These are phyloP conservation scores for Cotesia congregata DNA, from an alignment of 2,888 invertebrate genomes.

Conservation along the genomic window DNA sequence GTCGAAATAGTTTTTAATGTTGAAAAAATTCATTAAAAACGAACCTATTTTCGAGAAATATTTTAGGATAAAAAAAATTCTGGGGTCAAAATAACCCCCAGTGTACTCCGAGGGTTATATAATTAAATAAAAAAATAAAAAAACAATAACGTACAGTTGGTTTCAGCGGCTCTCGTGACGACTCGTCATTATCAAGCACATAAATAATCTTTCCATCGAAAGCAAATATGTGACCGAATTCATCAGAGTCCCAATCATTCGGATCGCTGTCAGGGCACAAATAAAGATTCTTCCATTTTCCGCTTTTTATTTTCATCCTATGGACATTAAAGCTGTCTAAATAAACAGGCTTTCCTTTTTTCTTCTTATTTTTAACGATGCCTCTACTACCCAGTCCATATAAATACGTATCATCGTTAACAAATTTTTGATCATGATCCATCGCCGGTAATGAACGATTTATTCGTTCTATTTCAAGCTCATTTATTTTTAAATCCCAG, in stretches of 20 bases:
- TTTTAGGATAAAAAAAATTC: too few relatives aligned
- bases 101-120: not conserved
- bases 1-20: too few relatives aligned
- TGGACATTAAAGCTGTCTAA: not conserved
- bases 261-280: not conserved
- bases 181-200: not conserved
- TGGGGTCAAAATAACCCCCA: too few relatives aligned
- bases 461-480: not conserved
- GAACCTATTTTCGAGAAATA: too few relatives aligned
- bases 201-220: not conserved
- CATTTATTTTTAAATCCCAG: constrained; percentile 1
- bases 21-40: too few relatives aligned
- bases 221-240: not conserved
- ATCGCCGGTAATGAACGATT: not conserved
- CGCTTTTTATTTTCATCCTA: not conserved
- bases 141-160: not conserved
- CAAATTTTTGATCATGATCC: not conserved
- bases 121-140: not conserved
- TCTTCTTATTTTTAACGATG: not conserved
- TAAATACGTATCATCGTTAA: not conserved
- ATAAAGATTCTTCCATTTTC: not conserved
- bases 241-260: not conserved
- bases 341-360: not conserved
- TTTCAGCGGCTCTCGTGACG: not conserved
- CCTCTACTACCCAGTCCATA: not conserved